Percentiles rank a stretch among this genome's conserved stretches.
phyloP scores from a whole-genome alignment of 2,113 vertebrate genomes.

The Podarcis cretensis region DNA sequence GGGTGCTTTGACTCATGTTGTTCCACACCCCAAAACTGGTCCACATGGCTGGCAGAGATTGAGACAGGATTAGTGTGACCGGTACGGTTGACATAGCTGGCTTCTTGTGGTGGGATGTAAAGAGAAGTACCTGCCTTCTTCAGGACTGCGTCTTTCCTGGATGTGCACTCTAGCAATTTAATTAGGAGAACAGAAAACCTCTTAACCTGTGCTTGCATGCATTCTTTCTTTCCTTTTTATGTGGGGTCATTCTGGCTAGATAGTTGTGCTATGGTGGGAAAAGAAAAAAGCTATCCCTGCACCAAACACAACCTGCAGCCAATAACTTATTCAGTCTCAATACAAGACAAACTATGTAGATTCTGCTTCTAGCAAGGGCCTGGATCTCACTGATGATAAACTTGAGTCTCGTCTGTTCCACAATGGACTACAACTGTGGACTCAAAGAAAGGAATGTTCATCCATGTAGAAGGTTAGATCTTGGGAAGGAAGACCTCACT shows the following conservation, averaged over 20 bases:
- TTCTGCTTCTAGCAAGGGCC: not conserved
- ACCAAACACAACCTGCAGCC: not conserved
- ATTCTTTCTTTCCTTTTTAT: too few relatives aligned
- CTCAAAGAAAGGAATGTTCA: not conserved
- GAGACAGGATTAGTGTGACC: not conserved
- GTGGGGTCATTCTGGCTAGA: not conserved
- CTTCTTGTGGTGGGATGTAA: not conserved
- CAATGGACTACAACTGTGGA: not conserved
- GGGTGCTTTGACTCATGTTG: not conserved
- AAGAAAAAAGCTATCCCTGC: not conserved
- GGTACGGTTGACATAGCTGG: not conserved
- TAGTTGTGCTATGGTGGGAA: not conserved
- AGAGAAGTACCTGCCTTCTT: not conserved
- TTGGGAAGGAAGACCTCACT: not conserved
- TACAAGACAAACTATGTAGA: not conserved
- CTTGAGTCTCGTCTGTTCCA: not conserved
- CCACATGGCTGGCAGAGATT: not conserved
- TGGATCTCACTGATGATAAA: not conserved
- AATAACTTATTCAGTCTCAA: not conserved
- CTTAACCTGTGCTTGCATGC: not conserved
- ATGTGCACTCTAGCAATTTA: not conserved
- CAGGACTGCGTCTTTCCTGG: not conserved
- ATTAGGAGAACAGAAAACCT: not conserved
- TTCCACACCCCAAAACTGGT: not conserved
- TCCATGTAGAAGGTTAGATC: not conserved